Base-by-base conservation (phyloP, 2,797 vertebrate species). In the Peromyscus attwateri region DNA sequence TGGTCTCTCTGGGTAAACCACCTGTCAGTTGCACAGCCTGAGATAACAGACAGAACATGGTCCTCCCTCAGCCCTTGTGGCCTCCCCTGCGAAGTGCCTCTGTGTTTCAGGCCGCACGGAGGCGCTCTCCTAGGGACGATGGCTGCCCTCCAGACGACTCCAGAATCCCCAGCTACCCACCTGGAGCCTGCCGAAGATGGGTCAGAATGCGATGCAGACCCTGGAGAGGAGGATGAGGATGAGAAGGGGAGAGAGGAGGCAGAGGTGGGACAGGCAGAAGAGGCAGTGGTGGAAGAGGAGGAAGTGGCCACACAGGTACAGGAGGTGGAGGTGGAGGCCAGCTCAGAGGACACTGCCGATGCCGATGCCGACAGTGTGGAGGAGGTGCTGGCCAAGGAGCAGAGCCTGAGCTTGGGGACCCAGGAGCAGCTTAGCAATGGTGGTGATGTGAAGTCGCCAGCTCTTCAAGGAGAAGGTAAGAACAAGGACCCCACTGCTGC, bases 61-160 rank as follows among this genome's bases (percentile, higher is more conserved):
- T 52, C 52, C 76, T 43, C 10, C 19, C 12, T 27, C 31, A 27
- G 12, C 83, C 43, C 70, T 10, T 6, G 52, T 7, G 83, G 17
- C 19, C 1, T 73, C 21, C 34, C 40, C 40, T 0, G 0, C 0
- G 0, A 29, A 14, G 0, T n/a, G 37, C 3, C 1, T 49, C 77
- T 97, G 52, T 97, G 64, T 97, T 98, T 19, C 83, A 98, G 97
- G 95, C 64, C 34, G 0, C 40, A 31, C 10, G 6, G 85, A 96
- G 95, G 84, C 81, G 93, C 2, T 0, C 17, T n/a, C 57, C 46
- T 68, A 0, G 71, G 75, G 91, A 70, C 2, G 6, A 98, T 98
- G 98, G 97, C 97, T 1, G 96, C 98, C 37, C 92, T 96, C 25
- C 91, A 68, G 12, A 85, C 37, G 0, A 34, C 76, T 1, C 96